phyloP scores from a whole-genome alignment of 2,888 invertebrate species.

The Drosophila testacea region DNA sequence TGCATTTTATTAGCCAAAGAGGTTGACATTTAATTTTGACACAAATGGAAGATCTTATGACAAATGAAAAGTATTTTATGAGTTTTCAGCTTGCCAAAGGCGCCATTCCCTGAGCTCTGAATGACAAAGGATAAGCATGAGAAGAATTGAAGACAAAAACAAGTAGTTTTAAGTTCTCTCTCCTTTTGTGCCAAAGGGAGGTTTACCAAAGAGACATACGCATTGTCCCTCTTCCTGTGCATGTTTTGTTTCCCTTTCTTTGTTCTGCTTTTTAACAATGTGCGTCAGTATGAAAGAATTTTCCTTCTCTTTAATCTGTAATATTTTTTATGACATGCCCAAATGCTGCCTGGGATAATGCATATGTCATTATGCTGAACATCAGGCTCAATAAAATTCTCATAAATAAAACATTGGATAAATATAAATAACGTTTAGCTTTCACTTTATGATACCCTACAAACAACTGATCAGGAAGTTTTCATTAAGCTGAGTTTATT shows the following conservation, averaged over 20 bases:
- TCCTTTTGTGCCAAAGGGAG: slow-evolving; percentile 15
- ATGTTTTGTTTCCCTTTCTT: not conserved
- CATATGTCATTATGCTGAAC: slow-evolving; percentile 35
- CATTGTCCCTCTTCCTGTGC: slow-evolving; percentile 33
- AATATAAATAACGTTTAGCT: slow-evolving; percentile 56
- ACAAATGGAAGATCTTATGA: slow-evolving; percentile 30
- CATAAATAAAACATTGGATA: slow-evolving; percentile 68
- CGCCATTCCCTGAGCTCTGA: slow-evolving; percentile 29
- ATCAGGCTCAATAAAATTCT: slow-evolving; percentile 61
- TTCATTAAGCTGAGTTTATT: too few relatives aligned
- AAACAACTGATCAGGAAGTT: too few relatives aligned
- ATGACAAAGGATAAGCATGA: not conserved
- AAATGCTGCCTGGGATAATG: slow-evolving; percentile 37
- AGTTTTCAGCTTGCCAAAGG: slow-evolving; percentile 29
- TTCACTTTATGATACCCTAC: slow-evolving; percentile 27
- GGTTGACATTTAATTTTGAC: slow-evolving; percentile 28
- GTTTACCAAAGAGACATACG: slow-evolving; percentile 39
- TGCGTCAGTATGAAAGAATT: not conserved
- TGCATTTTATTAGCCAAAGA: slow-evolving; percentile 20
- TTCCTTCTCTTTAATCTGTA: slow-evolving; percentile 16
- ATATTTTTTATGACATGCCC: slow-evolving; percentile 45
- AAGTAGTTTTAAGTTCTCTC: slow-evolving; percentile 73
- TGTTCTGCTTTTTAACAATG: slow-evolving; percentile 1
- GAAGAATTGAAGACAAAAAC: slow-evolving; percentile 12
- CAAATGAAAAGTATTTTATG: slow-evolving; percentile 42